These are phyloP conservation scores for Promerops cafer DNA, from an alignment of 2,113 vertebrate species.

Conservation along the genomic window DNA sequence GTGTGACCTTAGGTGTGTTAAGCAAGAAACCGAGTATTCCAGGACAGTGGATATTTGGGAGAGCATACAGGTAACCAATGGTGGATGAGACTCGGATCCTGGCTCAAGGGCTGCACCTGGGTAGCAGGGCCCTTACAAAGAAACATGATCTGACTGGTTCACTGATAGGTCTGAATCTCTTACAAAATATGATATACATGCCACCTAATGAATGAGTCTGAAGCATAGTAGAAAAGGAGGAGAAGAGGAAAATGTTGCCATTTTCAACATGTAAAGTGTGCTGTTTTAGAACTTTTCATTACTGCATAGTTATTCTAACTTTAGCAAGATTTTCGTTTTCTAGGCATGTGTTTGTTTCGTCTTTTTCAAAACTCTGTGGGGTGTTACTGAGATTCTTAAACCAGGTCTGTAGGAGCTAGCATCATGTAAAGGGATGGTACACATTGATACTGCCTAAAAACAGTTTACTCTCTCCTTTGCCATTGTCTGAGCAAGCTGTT, in stretches of 20 bases:
- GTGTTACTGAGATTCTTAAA: background rate
- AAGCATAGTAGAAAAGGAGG: background rate
- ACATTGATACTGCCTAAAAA: background rate
- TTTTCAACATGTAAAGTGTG: background rate
- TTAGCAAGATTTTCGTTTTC: background rate
- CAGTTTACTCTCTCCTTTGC: background rate
- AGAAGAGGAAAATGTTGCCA: background rate
- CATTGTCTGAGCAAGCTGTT: background rate
- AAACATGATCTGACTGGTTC: background rate
- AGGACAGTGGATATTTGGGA: background rate
- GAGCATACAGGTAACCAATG: rapidly evolving
- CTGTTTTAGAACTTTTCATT: background rate
- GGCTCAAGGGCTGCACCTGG: background rate
- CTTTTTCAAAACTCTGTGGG: background rate
- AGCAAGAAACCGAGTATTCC: background rate
- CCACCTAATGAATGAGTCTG: background rate
- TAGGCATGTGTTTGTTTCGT: background rate
- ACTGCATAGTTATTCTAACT: background rate
- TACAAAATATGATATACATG: background rate
- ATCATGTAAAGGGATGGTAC: background rate
- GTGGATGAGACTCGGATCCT: background rate
- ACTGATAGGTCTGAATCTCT: background rate
- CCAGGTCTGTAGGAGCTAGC: background rate
- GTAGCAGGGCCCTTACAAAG: background rate
- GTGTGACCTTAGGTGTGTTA: background rate